Conservation (phyloP, 2,797 vertebrate genomes). For the Thamnophis elegans region DNA sequence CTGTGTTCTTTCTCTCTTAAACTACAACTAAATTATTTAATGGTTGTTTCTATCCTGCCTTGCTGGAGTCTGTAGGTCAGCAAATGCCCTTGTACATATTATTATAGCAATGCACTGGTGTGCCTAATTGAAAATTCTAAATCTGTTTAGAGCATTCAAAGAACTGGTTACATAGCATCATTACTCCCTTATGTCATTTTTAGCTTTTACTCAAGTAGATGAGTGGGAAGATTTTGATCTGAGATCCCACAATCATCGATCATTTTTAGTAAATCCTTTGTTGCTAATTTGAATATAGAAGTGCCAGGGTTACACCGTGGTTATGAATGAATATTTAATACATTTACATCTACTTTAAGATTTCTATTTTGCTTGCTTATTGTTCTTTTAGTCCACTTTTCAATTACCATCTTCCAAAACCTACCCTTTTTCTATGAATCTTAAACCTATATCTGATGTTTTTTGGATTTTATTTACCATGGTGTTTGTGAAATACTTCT, state of each 20-base stretch:
- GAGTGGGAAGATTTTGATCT: neutral
- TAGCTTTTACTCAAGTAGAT: neutral
- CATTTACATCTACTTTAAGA: neutral
- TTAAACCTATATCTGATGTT: neutral
- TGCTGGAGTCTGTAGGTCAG: neutral
- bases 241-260: neutral
- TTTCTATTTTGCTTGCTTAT: neutral
- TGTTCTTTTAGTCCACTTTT: neutral
- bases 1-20: constrained; percentile 29
- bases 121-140: neutral
- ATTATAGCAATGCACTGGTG: neutral
- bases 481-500: neutral
- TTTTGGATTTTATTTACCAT: neutral
- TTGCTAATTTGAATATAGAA: neutral
- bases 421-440: neutral
- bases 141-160: neutral
- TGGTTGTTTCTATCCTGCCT: neutral
- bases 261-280: neutral
- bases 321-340: neutral
- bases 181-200: neutral
- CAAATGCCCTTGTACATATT: neutral
- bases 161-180: neutral
- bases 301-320: neutral
- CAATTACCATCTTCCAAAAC: neutral
- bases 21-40: neutral